These are phyloP conservation scores for Sarcophaga carnaria DNA, from an alignment of 2,888 invertebrate species.

Conservation along the genomic window DNA sequence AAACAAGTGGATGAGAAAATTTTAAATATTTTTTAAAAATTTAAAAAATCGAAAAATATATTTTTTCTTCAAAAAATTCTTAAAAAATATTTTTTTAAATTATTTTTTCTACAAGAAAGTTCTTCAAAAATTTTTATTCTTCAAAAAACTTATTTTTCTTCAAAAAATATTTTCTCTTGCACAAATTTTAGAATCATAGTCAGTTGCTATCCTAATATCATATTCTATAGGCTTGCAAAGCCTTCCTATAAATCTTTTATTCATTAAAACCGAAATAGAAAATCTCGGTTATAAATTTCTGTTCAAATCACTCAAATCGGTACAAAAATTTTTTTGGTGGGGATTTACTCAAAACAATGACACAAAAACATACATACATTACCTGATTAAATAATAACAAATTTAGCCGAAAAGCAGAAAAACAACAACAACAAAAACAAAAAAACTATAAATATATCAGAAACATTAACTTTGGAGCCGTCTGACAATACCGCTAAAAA, in stretches of 20 bases:
- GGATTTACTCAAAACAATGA: background rate
- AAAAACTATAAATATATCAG: conserved; percentile 49
- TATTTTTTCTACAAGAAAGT: too few relatives aligned
- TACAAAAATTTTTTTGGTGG: background rate
- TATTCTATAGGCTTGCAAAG: background rate
- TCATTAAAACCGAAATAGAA: background rate
- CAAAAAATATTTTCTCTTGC: too few relatives aligned
- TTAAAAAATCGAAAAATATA: too few relatives aligned
- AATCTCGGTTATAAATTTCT: background rate
- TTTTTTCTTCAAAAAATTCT: too few relatives aligned
- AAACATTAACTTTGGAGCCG: conserved; percentile 45
- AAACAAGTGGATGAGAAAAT: too few relatives aligned
- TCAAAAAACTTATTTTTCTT: too few relatives aligned
- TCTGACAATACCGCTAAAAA: conserved; percentile 51
- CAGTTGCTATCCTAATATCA: too few relatives aligned
- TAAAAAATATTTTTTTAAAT: too few relatives aligned
- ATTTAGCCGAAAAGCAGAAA: background rate
- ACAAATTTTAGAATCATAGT: too few relatives aligned
- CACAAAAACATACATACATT: background rate
- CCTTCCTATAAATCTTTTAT: background rate
- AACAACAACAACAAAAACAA: background rate
- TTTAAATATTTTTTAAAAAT: too few relatives aligned
- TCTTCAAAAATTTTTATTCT: too few relatives aligned
- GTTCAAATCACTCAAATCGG: background rate
- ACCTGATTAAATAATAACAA: background rate